Evolutionary conservation across 37 sponge, comb jelly and placozoan species (phyloP).

Genomic region (Hormiphora californensis): DNA sequence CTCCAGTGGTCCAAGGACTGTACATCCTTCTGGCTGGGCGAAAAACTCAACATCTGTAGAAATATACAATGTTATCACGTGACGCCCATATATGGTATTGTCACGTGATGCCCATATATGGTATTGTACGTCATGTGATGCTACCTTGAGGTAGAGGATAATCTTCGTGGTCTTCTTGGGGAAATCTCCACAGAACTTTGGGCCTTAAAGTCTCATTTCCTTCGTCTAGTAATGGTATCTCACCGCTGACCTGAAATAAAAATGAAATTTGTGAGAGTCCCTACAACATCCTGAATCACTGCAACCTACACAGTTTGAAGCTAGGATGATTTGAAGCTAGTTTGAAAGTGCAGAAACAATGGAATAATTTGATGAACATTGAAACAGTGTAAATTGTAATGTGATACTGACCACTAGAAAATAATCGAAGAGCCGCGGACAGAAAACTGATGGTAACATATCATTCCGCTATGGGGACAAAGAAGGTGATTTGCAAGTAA

Average conservation of each 20-base stretch:
- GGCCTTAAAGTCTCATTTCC: slow-evolving; percentile 17
- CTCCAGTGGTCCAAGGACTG: slow-evolving; percentile 15
- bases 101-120: no score
- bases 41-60: slow-evolving; percentile 54
- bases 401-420: slow-evolving; percentile 41
- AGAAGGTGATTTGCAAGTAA: no score
- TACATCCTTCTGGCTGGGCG: slow-evolving; percentile 43
- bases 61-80: no score
- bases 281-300: background rate
- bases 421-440: slow-evolving; percentile 45
- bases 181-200: background rate
- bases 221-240: background rate
- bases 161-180: background rate
- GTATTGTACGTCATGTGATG: no score
- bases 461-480: no score
- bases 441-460: slow-evolving; percentile 42
- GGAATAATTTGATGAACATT: no score
- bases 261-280: background rate
- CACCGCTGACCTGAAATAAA: slow-evolving; percentile 32
- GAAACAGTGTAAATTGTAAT: no score
- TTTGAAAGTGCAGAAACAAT: no score
- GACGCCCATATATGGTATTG: no score
- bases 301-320: no score
- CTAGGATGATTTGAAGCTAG: no score
- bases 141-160: slow-evolving; percentile 47